Percentiles rank a stretch among this genome's conserved stretches.
phyloP scores from a whole-genome alignment of 2,797 vertebrate species.

The Parauchenoglanis ngamensis region DNA sequence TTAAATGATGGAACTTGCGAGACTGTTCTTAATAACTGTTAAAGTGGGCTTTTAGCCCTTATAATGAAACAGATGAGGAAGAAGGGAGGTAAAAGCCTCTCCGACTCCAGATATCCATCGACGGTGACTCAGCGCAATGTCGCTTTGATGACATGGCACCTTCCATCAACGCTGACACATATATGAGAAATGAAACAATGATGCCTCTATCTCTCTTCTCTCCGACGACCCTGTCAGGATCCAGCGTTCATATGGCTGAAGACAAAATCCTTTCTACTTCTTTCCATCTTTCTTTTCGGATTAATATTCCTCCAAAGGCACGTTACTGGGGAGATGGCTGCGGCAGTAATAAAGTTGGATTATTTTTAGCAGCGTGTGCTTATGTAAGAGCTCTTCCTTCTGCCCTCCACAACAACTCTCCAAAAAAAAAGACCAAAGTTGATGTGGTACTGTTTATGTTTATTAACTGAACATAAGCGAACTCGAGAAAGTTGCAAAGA shows the following conservation, averaged over 20 bases:
- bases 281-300: background rate
- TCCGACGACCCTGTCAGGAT: background rate
- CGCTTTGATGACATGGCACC: conserved; percentile 8
- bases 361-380: conserved; percentile 40
- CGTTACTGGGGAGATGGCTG: conserved; percentile 25
- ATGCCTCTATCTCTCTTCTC: background rate
- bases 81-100: background rate
- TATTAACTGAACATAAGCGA: conserved; percentile 24
- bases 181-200: conserved; percentile 30
- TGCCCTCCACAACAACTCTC: conserved; percentile 25
- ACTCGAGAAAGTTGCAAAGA: background rate
- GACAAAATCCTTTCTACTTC: background rate
- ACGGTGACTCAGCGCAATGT: background rate
- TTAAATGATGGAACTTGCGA: background rate
- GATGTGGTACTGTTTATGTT: conserved; percentile 34
- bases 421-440: conserved; percentile 26
- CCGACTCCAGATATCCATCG: background rate
- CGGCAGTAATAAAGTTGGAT: conserved; percentile 42
- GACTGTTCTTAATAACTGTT: background rate
- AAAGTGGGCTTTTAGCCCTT: background rate
- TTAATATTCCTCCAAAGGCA: conserved; percentile 28
- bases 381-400: conserved; percentile 37
- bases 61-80: background rate
- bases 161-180: conserved; percentile 37
- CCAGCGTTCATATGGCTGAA: background rate